Evolutionary conservation across 2,797 vertebrate genomes (phyloP), one percentile per base, ranked within the genome.

Genomic region (Macrochelys suwanniensis): DNA sequence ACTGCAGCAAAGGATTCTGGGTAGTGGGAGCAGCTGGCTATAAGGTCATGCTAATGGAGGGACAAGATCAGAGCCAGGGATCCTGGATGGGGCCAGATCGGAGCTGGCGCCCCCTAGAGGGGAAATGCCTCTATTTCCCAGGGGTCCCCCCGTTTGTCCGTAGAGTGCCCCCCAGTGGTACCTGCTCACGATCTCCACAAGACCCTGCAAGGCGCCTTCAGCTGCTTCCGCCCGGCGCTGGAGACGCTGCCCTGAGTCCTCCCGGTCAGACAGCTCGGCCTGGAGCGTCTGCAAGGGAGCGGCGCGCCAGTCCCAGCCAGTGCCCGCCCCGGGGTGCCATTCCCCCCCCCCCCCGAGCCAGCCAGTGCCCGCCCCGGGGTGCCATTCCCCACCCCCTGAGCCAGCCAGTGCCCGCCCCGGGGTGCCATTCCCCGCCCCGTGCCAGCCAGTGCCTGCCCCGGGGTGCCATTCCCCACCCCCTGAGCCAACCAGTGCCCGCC

Each of bases 131-230:
- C 16, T 65, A 33, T 45, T 47, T 23, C 42, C 61, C 12, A 76
- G 13, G 23, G 1, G 2, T 13, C 51, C 76, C 19, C 33, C 77
- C 9, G 11, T 16, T 59, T 31, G 50, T 15, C 5, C 16, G 19
- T 10, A 4, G 31, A 31, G 0, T 15, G 68, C 42, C 23, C 11
- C 6, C 1, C 26, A 37, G 59, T 12, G 51, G 54, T 88, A 99
- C 99, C 98, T 98, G 26, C 95, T 97, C 37, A 98, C 94, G 47
- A 96, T 96, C 37, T 98, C 97, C 31, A 89, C 97, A 68, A 98
- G 80, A 4, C 81, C 91, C 81, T 85, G 96, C 57, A 98, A 59
- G 7, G 97, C 97, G 85, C 92, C 92, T 84, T 98, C 97, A 10
- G 88, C 95, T 94, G 93, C 97, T 53, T 98, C 97, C 17, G 84